A percentile compares a stretch with the other conserved stretches of the same genome.
These are phyloP conservation scores for Bothrops jararaca DNA, from an alignment of 2,113 vertebrate genomes.

Conservation along the genomic window DNA sequence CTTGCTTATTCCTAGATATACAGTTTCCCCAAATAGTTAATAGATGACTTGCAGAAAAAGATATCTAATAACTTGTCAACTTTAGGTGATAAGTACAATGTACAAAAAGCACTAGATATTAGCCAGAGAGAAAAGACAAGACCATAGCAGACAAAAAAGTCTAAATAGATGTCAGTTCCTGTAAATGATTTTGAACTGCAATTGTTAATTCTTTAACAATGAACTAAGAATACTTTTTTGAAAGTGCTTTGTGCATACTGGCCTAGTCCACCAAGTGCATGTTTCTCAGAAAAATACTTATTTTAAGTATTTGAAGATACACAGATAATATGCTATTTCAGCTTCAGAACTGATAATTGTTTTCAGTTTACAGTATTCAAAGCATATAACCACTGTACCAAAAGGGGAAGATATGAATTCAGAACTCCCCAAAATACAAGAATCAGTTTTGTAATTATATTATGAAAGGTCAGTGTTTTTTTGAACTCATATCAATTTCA, in stretches of 20 bases:
- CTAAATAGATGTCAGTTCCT: neutral
- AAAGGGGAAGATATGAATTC: neutral
- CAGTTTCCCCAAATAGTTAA: neutral
- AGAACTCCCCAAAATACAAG: neutral
- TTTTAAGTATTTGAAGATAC: neutral
- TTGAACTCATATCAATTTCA: neutral
- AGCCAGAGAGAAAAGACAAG: neutral
- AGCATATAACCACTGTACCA: neutral
- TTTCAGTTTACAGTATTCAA: neutral
- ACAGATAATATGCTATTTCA: neutral
- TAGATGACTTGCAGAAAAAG: neutral
- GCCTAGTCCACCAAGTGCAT: neutral
- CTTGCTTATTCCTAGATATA: neutral
- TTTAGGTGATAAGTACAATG: neutral
- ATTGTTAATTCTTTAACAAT: neutral
- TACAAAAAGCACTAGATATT: neutral
- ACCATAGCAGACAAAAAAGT: neutral
- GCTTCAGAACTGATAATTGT: neutral
- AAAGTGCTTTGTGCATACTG: neutral
- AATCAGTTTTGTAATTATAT: neutral
- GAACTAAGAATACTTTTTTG: neutral
- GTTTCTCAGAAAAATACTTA: neutral
- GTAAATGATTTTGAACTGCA: neutral
- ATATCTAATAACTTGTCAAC: slow-evolving; percentile 11
- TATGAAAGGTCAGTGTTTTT: neutral